Conservation (phyloP, 2,888 invertebrate genomes). For the Brachypterus glaber region DNA sequence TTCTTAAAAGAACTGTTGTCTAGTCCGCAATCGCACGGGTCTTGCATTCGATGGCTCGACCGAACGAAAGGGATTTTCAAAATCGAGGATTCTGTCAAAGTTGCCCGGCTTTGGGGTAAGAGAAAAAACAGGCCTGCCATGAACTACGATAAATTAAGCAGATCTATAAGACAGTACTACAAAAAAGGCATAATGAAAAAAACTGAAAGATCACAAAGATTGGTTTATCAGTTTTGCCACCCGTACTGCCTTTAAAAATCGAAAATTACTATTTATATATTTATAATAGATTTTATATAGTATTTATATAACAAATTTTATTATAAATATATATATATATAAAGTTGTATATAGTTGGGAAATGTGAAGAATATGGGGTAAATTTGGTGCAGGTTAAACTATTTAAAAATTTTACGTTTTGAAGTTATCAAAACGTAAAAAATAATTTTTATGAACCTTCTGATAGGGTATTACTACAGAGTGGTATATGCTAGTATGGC, state of each 20-base stretch:
- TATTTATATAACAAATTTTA: slow-evolving; percentile 10
- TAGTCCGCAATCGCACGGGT: slow-evolving; percentile 79
- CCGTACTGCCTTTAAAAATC: slow-evolving; percentile 71
- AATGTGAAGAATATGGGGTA: slow-evolving; percentile 17
- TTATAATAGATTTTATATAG: slow-evolving; percentile 19
- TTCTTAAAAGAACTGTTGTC: slow-evolving; percentile 92
- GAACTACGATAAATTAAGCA: slow-evolving; percentile 98
- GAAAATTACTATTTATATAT: slow-evolving; percentile 18
- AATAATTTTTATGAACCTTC: slow-evolving; percentile 20
- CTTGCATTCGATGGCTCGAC: slow-evolving; percentile 96
- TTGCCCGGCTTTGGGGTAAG: slow-evolving; percentile 96
- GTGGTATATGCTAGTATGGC: slow-evolving; percentile 23
- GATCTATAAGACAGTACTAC: slow-evolving; percentile 97
- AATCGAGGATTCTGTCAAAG: slow-evolving; percentile 95
- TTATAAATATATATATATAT: slow-evolving; percentile 11
- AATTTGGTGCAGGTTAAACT: slow-evolving; percentile 21
- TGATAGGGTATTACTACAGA: slow-evolving; percentile 37
- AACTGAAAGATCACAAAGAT: slow-evolving; percentile 92
- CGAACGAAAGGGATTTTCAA: slow-evolving; percentile 93
- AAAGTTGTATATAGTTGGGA: slow-evolving; percentile 12
- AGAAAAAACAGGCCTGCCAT: slow-evolving; percentile 97
- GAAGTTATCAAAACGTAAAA: slow-evolving; percentile 34
- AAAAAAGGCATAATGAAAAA: slow-evolving; percentile 99
- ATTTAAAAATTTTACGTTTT: slow-evolving; percentile 28
- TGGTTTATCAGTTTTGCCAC: slow-evolving; percentile 98